Evolutionary conservation across 1,140 invertebrate species (phyloP).

Genomic region (Saxidomus purpurata): DNA sequence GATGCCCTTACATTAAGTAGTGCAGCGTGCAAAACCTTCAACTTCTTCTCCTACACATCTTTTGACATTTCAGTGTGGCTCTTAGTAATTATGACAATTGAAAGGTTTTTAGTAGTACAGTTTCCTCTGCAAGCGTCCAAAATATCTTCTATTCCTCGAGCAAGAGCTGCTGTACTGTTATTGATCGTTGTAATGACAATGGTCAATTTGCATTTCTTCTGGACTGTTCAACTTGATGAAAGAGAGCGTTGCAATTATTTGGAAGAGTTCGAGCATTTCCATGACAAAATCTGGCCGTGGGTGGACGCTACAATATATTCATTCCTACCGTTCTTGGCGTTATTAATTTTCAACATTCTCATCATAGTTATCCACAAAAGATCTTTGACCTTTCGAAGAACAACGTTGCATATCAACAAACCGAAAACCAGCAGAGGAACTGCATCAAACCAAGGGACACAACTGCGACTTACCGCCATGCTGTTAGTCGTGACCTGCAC

Average conservation of each 20-base stretch:
- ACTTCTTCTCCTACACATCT: slow-evolving; percentile 5
- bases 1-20: not conserved
- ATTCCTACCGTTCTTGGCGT: not conserved
- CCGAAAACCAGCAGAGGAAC: not conserved
- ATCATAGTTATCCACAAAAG: slow-evolving; percentile 8
- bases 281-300: slow-evolving; percentile 29
- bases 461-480: slow-evolving; percentile 2
- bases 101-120: not conserved
- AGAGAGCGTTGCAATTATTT: not conserved
- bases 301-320: slow-evolving; percentile 11
- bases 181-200: not conserved
- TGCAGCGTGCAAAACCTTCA: slow-evolving; percentile 18
- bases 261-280: slow-evolving; percentile 27
- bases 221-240: slow-evolving; percentile 13
- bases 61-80: slow-evolving; percentile 33
- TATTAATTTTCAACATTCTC: slow-evolving; percentile 11
- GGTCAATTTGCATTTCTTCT: slow-evolving; percentile 6
- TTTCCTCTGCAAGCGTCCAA: slow-evolving; percentile 3
- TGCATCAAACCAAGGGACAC: not conserved
- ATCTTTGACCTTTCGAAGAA: not conserved
- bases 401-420: not conserved
- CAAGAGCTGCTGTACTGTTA: not conserved
- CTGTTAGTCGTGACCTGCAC: slow-evolving; percentile 1
- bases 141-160: not conserved
- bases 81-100: slow-evolving; percentile 8